Percentiles rank a stretch among this genome's conserved stretches.
These are phyloP conservation scores for Gymnarchus niloticus DNA, from an alignment of 2,113 vertebrate genomes.

Conservation along the genomic window DNA sequence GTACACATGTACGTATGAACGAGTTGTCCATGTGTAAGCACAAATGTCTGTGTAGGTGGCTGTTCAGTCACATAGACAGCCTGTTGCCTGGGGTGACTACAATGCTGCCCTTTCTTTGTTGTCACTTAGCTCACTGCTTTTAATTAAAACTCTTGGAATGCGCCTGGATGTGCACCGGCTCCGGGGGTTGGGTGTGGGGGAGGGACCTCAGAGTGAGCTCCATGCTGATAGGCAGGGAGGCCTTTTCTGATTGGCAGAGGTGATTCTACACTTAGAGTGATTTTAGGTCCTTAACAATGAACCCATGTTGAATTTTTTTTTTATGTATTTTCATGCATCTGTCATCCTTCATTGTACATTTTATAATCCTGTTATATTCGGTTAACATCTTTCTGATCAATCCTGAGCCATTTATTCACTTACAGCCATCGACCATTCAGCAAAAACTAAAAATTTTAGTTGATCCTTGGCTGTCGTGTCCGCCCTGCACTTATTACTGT, in stretches of 20 bases:
- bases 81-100: neutral
- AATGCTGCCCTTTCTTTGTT: neutral
- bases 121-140: neutral
- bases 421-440: no score
- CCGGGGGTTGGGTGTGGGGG: neutral
- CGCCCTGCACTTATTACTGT: no score
- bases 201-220: neutral
- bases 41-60: neutral
- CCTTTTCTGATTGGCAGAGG: no score
- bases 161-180: neutral
- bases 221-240: no score
- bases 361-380: no score
- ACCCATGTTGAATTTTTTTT: neutral
- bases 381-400: no score
- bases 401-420: no score
- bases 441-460: no score
- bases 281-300: neutral
- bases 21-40: no score
- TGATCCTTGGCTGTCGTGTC: no score
- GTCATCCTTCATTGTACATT: no score
- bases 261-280: neutral
- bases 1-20: neutral
- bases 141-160: constrained; percentile 13
- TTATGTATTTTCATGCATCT: no score
- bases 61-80: neutral